Evolutionary conservation across 2,888 invertebrate genomes (phyloP), one percentile per base, ranked within the genome.

Genomic region (Cephus nigrinus): DNA sequence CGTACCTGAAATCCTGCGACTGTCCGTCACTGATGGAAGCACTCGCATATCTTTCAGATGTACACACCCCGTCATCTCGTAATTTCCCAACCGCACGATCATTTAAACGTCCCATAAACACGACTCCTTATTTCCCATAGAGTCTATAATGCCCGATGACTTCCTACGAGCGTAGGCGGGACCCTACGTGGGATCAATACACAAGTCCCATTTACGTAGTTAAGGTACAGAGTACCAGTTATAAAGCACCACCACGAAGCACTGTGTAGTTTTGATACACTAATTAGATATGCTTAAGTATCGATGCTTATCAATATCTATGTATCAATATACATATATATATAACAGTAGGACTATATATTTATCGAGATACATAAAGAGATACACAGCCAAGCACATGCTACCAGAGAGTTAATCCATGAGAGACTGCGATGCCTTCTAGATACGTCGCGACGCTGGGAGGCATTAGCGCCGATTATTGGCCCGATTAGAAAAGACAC

Each of bases 401-500:
- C 55, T 30, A 71, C 71, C 71, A 71, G 71, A 71, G 15, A 71
- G 33, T 33, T 71, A 33, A 71, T 71, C 71, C 71, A 33, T 2
- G 71, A 71, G 31, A 71, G 32, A 33, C 31, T 32, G 23, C 71
- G 71, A 31, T 31, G 32, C 32, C 55, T 55, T 55, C 12, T 1
- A 71, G 71, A 71, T 71, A 71, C 71, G 71, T 32, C 4, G 33
- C 71, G 32, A 31, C 32, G 32, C 32, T 33, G 4, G 32, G 12
- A 31, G 71, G 71, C 71, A 71, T 71, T 71, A 71, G 71, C 71
- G 71, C 15, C 71, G 71, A 71, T 71, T 71, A 71, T 71, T 71
- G 33, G 71, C 12, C 31, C 32, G 71, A 71, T 71, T 71, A 71
- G 32, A 33, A 33, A 31, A 71, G 9, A 71, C 71, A 71, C 2